Conservation (phyloP, 2,888 invertebrate genomes). For the Mimachlamys varia region DNA sequence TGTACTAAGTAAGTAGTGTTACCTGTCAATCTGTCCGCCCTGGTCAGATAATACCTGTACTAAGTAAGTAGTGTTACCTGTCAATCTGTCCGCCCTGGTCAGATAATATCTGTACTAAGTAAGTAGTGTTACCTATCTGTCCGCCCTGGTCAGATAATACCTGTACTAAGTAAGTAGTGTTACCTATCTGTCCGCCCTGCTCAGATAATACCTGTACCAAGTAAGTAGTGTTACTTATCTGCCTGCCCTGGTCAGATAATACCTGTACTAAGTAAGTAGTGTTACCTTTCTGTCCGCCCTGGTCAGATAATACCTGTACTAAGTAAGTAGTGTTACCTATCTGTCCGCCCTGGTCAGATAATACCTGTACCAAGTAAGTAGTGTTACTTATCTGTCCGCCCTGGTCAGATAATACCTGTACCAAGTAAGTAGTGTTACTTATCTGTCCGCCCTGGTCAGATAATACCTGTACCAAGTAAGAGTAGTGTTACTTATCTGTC, state of each 20-base stretch:
- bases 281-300: background rate
- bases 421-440: too few relatives aligned
- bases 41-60: background rate
- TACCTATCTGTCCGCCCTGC: background rate
- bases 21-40: background rate
- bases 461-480: too few relatives aligned
- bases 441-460: too few relatives aligned
- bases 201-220: background rate
- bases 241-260: background rate
- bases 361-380: background rate
- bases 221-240: too few relatives aligned
- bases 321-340: too few relatives aligned
- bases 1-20: too few relatives aligned
- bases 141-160: background rate
- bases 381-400: background rate
- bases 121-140: too few relatives aligned
- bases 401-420: background rate
- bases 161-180: too few relatives aligned
- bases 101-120: background rate
- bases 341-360: background rate
- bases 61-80: too few relatives aligned
- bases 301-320: background rate
- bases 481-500: too few relatives aligned
- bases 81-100: constrained; percentile 6
- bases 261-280: background rate